Conservation (phyloP, 2,797 vertebrate genomes). For the Brachyalestes nurse region DNA sequence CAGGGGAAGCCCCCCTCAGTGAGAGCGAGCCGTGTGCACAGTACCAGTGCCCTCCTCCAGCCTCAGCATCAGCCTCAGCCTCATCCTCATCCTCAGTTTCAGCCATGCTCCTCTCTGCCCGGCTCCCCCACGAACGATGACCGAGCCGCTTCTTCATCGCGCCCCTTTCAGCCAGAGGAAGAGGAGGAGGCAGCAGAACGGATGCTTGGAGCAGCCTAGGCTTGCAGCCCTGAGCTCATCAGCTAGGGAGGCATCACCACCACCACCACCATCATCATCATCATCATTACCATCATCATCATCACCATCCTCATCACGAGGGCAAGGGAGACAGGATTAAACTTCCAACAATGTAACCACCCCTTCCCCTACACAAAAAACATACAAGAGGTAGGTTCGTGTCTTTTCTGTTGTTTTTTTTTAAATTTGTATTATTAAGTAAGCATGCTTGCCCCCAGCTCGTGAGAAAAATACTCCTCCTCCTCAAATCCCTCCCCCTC, state of each 20-base stretch:
- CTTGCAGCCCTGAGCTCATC: slow-evolving; percentile 73
- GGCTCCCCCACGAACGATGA: slow-evolving; percentile 75
- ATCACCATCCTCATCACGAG: slow-evolving; percentile 71
- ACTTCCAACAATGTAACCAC: slow-evolving; percentile 77
- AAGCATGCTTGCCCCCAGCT: slow-evolving; percentile 22
- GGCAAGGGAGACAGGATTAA: slow-evolving; percentile 78
- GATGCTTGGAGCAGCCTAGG: slow-evolving; percentile 70
- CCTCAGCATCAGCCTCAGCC: slow-evolving; percentile 36
- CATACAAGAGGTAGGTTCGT: slow-evolving; percentile 72
- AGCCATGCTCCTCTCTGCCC: slow-evolving; percentile 25
- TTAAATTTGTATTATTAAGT: not conserved
- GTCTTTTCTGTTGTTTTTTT: not conserved
- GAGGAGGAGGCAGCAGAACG: slow-evolving; percentile 62
- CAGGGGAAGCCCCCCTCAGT: slow-evolving; percentile 69
- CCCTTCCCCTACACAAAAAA: not conserved
- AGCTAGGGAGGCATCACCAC: slow-evolving; percentile 70
- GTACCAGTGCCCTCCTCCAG: slow-evolving; percentile 54
- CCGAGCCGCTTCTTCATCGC: slow-evolving; percentile 66
- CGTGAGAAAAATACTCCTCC: slow-evolving; percentile 30
- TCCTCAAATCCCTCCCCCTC: slow-evolving; percentile 17
- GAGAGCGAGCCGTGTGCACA: slow-evolving; percentile 52
- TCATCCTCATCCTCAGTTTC: not conserved
- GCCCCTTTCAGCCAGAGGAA: slow-evolving; percentile 62
- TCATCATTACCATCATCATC: slow-evolving; percentile 1
- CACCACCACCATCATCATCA: not conserved